Evolutionary conservation across 1,140 invertebrate species (phyloP).

Genomic region (Acromyrmex echinatior): DNA sequence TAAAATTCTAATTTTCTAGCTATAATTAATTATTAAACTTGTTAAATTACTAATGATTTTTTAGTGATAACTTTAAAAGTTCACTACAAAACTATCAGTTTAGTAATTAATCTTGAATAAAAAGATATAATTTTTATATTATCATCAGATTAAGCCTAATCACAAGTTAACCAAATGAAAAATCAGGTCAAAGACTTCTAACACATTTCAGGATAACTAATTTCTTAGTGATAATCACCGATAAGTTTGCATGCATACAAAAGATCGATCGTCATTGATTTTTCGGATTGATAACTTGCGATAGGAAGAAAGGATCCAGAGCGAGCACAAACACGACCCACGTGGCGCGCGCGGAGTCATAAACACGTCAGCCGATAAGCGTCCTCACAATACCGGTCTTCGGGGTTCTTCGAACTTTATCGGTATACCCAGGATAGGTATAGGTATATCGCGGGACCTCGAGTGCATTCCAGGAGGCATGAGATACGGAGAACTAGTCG

Average conservation of each 20-base stretch:
- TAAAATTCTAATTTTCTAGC: too few species aligned
- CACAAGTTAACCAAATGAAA: too few species aligned
- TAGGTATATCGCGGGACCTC: slow-evolving; percentile 39
- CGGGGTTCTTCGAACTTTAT: slow-evolving; percentile 66
- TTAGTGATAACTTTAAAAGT: too few species aligned
- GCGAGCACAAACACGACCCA: slow-evolving; percentile 4
- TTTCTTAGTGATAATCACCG: neutral
- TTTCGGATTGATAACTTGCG: slow-evolving; percentile 23
- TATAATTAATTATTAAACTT: too few species aligned
- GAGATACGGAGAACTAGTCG: slow-evolving; percentile 51
- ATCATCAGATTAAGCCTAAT: too few species aligned
- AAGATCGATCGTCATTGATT: slow-evolving; percentile 31
- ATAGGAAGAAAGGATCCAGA: neutral
- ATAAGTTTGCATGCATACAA: neutral
- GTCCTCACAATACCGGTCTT: slow-evolving; percentile 54
- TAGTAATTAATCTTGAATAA: too few species aligned
- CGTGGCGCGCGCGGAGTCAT: slow-evolving; percentile 58
- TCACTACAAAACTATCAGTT: too few species aligned
- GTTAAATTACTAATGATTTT: too few species aligned
- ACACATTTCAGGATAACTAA: neutral
- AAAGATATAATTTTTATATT: too few species aligned
- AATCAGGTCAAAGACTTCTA: neutral
- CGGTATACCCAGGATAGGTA: slow-evolving; percentile 37
- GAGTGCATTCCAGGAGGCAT: slow-evolving; percentile 45
- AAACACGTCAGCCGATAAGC: slow-evolving; percentile 66